Conservation (phyloP, 2,113 vertebrate genomes). For the Isichthys henryi region DNA sequence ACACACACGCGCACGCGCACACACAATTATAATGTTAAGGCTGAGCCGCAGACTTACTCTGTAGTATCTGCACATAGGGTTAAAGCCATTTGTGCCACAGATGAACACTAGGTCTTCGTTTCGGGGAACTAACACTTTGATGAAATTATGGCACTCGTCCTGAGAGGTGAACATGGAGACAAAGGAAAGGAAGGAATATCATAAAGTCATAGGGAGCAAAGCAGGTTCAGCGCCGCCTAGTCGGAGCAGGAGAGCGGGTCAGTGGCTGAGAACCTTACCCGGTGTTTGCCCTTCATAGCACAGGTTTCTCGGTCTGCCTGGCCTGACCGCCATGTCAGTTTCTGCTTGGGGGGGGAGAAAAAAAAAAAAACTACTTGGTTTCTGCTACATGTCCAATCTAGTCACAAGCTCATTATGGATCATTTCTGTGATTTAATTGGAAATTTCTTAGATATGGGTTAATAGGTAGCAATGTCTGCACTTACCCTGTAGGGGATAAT, state of each 20-base stretch:
- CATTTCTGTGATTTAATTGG: conserved; percentile 11
- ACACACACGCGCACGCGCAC: no score
- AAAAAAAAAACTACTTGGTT: background rate
- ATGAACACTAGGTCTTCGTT: conserved; percentile 95
- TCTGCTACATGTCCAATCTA: background rate
- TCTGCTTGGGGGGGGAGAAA: conserved; percentile 55
- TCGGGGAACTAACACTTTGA: conserved; percentile 96
- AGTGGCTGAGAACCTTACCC: conserved; percentile 60
- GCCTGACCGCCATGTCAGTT: conserved; percentile 90
- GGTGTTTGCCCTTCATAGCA: conserved; percentile 94
- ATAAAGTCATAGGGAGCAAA: background rate
- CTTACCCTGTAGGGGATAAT: conserved; percentile 90
- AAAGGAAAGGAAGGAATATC: background rate
- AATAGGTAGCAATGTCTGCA: conserved; percentile 15
- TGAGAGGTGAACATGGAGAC: conserved; percentile 41
- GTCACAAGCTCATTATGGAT: background rate
- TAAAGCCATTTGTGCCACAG: conserved; percentile 95
- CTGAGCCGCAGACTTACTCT: conserved; percentile 63
- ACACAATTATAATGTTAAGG: background rate
- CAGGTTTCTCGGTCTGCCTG: conserved; percentile 88
- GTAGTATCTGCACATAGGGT: conserved; percentile 97
- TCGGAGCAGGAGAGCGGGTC: background rate
- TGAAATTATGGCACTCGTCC: conserved; percentile 99
- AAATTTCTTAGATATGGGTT: background rate
- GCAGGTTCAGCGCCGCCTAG: background rate